Base-by-base conservation (phyloP, 2,888 invertebrate genomes). In the Argyra leucocephala region DNA sequence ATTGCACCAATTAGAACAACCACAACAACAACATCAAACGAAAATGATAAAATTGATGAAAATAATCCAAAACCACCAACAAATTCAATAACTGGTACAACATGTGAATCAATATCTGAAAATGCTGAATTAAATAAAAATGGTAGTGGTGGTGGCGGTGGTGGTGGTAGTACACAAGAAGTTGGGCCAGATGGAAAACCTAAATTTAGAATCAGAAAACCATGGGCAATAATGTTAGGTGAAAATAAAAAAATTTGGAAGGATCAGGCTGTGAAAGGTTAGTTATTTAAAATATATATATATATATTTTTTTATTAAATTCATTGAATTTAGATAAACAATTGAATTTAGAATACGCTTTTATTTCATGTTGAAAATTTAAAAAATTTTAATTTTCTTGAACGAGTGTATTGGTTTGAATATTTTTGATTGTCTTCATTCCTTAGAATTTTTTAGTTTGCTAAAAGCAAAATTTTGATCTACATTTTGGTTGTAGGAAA, bases 211-310 rank as follows among this genome's bases (percentile, higher is more conserved):
- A 86, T 92, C 67, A 84, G 85, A 69, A 90, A 91, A 74, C 91
- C 91, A 0, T 93, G 93, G 93, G 81, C 85, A 57, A 81, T 84
- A 26, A 90, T 90, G 77, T 85, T 93, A 63, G 82, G 82, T 59
- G 88, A 89, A 71, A 93, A 93, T 79, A 92, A 91, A 79, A 84
- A 84, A 71, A 88, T 88, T 73, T 93, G 93, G 93, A 89, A 89
- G 74, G 89, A 89, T 70, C 89, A 89, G 78, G 89, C 89, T 65
- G 81, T 88, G 63, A 86, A 86, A 83, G 90, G 89, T 87, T 78
- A 69, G 71, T 68, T 18, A 36, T n/a, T 58, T 26, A 26, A 48
- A 21, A 12, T 59, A 10, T 18, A 22, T 31, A 12, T 3, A 21
- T 12, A 26, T 5, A 21, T 63, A n/a, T n/a, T 22, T n/a, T 9